Percentiles rank a stretch among this genome's conserved stretches.
Conservation (phyloP, 2,888 invertebrate species). For the Leptarthrus brevirostris region DNA sequence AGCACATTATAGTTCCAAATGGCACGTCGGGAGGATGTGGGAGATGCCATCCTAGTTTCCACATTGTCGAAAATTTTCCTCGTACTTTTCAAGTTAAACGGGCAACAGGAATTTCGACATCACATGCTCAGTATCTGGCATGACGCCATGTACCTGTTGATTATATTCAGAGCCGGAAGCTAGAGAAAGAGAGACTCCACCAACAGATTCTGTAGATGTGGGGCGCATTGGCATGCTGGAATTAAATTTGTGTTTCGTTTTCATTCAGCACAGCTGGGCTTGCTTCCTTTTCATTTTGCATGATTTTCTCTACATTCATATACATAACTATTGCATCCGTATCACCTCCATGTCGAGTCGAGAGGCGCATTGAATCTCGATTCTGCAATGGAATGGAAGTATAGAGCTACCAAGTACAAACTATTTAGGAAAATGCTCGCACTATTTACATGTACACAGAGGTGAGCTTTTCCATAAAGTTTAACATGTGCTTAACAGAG, state of each 20-base stretch:
- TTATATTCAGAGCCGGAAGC: constrained; percentile 36
- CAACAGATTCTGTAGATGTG: constrained; percentile 27
- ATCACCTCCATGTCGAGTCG: constrained; percentile 12
- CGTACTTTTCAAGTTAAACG: constrained; percentile 45
- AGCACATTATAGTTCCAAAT: constrained; percentile 7
- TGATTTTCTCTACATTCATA: constrained; percentile 17
- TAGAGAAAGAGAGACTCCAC: background rate
- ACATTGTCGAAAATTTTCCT: constrained; percentile 53
- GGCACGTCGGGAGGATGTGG: constrained; percentile 12
- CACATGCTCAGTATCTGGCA: constrained; percentile 44
- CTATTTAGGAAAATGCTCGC: constrained; percentile 35
- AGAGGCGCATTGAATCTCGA: constrained; percentile 34
- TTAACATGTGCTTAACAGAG: constrained; percentile 23
- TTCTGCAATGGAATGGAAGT: constrained; percentile 1
- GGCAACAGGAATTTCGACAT: constrained; percentile 53
- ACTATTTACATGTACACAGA: constrained; percentile 15
- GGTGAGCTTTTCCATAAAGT: constrained; percentile 29
- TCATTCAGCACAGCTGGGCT: constrained; percentile 50
- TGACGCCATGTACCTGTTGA: constrained; percentile 51
- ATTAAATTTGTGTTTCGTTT: constrained; percentile 52
- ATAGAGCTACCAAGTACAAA: too few relatives aligned
- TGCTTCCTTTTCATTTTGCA: constrained; percentile 50
- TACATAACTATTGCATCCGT: constrained; percentile 35
- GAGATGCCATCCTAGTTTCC: constrained; percentile 32
- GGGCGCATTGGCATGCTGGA: constrained; percentile 47